Evolutionary conservation across 2,113 vertebrate genomes (phyloP).

Genomic region (Prolemur simus): DNA sequence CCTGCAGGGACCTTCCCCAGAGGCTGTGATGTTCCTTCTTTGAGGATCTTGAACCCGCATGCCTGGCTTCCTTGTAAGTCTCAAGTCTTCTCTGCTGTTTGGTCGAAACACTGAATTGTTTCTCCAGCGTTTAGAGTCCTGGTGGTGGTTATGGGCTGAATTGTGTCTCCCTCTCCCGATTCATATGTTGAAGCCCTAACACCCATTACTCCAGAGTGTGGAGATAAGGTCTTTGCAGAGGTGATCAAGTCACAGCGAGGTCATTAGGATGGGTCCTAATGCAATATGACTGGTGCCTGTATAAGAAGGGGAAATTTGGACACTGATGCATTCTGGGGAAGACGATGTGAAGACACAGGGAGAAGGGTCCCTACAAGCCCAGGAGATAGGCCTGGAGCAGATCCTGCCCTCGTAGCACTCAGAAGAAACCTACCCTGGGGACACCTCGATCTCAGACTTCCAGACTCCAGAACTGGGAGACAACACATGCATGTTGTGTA

Average conservation of each 20-base stretch:
- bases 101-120: not conserved
- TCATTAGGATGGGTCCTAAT: not conserved
- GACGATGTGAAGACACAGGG: not conserved
- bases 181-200: not conserved
- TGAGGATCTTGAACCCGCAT: not conserved
- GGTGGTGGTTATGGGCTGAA: not conserved
- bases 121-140: not conserved
- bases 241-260: not conserved
- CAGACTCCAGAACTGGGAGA: not conserved
- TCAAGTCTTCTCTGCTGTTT: not conserved
- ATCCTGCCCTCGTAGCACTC: not conserved
- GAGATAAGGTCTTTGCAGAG: not conserved
- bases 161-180: not conserved
- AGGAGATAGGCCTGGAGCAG: not conserved
- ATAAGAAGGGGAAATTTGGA: not conserved
- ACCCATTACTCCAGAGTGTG: not conserved
- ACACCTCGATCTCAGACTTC: not conserved
- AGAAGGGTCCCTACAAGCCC: not conserved
- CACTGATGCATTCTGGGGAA: not conserved
- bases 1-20: fast-evolving
- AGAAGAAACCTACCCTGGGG: not conserved
- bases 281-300: not conserved
- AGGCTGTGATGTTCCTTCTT: not conserved
- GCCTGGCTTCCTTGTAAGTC: not conserved
- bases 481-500: too few relatives aligned